These are phyloP conservation scores for Turnix velox DNA, from an alignment of 2,113 vertebrate species.

Conservation along the genomic window DNA sequence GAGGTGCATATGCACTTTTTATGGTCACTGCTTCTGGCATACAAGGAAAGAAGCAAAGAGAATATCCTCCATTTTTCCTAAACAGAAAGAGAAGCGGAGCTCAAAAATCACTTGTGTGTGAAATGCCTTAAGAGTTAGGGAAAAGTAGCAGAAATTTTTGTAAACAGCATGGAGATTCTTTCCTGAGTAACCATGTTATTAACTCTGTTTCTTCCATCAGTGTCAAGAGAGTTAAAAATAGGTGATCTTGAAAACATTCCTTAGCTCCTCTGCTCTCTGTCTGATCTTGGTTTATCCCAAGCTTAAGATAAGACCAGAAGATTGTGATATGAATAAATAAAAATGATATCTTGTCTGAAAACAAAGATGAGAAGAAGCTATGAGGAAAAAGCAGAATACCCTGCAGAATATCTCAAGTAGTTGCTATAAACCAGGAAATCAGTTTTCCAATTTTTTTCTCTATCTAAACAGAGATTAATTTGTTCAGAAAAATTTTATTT, in stretches of 20 bases:
- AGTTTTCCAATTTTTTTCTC: background rate
- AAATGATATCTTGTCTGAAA: background rate
- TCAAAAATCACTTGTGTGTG: background rate
- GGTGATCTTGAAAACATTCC: background rate
- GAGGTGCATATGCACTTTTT: background rate
- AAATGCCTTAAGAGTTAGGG: background rate
- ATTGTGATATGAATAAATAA: background rate
- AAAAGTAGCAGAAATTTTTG: background rate
- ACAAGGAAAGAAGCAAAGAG: background rate
- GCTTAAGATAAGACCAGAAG: background rate
- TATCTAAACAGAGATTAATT: background rate
- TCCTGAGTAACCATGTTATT: background rate
- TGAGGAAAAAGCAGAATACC: background rate
- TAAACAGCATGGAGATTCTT: background rate
- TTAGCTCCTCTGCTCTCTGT: background rate
- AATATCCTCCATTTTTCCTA: background rate
- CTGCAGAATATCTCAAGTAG: background rate
- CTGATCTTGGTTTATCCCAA: background rate
- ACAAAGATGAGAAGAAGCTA: background rate
- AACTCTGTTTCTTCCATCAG: background rate
- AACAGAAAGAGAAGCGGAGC: background rate
- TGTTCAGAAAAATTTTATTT: background rate
- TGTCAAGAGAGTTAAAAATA: background rate
- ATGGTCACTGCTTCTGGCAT: background rate
- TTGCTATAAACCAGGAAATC: background rate